A percentile compares a stretch with the other conserved stretches of the same genome.
phyloP scores from a whole-genome alignment of 2,797 vertebrate species.

The Sebastes hopkinsi region DNA sequence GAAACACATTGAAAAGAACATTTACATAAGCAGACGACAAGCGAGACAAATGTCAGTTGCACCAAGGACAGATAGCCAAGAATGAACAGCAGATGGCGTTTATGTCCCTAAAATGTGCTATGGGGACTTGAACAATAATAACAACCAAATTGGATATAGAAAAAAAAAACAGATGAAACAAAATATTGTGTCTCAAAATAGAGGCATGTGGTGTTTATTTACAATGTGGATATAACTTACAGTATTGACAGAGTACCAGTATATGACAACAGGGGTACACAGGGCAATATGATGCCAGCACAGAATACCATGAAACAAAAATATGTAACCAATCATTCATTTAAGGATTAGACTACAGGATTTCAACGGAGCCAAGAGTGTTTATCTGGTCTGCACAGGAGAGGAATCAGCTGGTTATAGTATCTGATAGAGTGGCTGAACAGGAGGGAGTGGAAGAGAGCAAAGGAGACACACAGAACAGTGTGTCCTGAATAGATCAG shows the following conservation, averaged over 20 bases:
- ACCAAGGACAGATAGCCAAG: not conserved
- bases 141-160: not conserved
- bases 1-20: conserved; percentile 45
- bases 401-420: not conserved
- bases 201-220: conserved; percentile 33
- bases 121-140: not conserved
- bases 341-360: not conserved
- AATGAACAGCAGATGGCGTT: conserved; percentile 51
- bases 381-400: not conserved
- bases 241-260: not conserved
- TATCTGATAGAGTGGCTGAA: not conserved
- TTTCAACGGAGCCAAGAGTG: not conserved
- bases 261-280: not conserved
- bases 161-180: not conserved
- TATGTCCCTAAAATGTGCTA: not conserved
- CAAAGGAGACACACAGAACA: not conserved
- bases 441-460: not conserved
- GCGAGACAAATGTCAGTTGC: conserved; percentile 22
- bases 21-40: conserved; percentile 30
- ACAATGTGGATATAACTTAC: conserved; percentile 11
- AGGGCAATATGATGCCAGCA: not conserved
- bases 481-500: not conserved
- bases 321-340: not conserved
- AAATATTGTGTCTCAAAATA: conserved; percentile 13
- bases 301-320: not conserved